A percentile compares a stretch with the other conserved stretches of the same genome.
phyloP scores from a whole-genome alignment of 2,888 invertebrate species.

The Bombylius major region DNA sequence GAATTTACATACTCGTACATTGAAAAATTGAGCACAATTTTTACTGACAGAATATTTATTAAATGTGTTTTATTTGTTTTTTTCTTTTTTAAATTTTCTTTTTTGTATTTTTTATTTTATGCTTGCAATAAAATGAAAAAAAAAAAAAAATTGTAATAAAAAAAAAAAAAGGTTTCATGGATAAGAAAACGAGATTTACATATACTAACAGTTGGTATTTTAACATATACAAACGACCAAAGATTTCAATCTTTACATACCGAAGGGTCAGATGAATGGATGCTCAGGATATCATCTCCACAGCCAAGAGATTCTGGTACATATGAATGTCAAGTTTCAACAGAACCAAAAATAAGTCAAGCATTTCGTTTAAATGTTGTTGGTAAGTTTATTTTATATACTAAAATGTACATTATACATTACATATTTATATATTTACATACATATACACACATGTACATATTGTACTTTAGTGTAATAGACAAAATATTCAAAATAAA shows the following conservation, averaged over 20 bases:
- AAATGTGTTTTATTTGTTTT: too few species aligned
- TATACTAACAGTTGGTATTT: slow-evolving; percentile 50
- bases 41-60: too few species aligned
- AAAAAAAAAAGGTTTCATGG: slow-evolving; percentile 54
- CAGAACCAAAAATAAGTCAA: slow-evolving; percentile 57
- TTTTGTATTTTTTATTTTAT: too few species aligned
- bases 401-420: neutral
- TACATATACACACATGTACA: too few species aligned
- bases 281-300: slow-evolving; percentile 48
- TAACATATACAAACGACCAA: slow-evolving; percentile 54
- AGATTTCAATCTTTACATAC: slow-evolving; percentile 51
- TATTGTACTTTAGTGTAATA: too few species aligned
- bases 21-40: too few species aligned
- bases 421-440: too few species aligned
- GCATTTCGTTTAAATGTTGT: slow-evolving; percentile 52
- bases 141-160: neutral
- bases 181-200: slow-evolving; percentile 66
- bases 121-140: neutral
- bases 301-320: slow-evolving; percentile 49
- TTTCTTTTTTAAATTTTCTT: too few species aligned
- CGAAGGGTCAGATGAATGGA: slow-evolving; percentile 54
- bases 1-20: too few species aligned
- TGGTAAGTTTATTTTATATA: slow-evolving; percentile 40
- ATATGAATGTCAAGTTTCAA: slow-evolving; percentile 59
- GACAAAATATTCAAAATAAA: too few species aligned